phyloP scores from a whole-genome alignment of 2,113 vertebrate species.

The Cyrtonyx montezumae region DNA sequence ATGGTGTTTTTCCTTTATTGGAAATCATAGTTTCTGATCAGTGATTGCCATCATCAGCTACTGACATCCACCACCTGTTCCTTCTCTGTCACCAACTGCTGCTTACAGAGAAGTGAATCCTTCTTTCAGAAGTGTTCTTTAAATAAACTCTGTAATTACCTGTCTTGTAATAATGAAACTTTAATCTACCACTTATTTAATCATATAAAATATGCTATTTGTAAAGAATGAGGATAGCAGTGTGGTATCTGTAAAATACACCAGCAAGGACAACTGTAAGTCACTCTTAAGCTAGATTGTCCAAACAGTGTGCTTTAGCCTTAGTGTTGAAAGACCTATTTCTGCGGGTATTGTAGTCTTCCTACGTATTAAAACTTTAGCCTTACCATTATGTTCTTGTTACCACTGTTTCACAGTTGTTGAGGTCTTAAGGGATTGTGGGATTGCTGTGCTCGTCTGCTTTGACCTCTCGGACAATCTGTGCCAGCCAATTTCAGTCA shows the following conservation, averaged over 20 bases:
- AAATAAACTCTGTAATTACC: constrained; percentile 1
- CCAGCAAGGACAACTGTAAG: neutral
- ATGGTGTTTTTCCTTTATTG: neutral
- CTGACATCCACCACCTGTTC: constrained; percentile 18
- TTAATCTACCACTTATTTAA: neutral
- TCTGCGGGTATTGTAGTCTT: too few relatives aligned
- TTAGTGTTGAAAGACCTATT: neutral
- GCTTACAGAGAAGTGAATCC: neutral
- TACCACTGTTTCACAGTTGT: neutral
- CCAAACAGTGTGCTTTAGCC: neutral
- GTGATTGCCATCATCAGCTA: neutral
- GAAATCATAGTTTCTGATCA: neutral
- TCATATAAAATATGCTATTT: neutral
- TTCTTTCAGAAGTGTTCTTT: neutral
- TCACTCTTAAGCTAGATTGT: neutral
- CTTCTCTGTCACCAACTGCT: constrained; percentile 11
- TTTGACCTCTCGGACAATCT: neutral
- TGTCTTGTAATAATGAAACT: neutral
- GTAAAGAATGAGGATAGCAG: neutral
- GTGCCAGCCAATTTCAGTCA: neutral
- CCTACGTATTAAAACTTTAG: neutral
- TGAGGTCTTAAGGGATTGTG: neutral
- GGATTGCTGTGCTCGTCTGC: neutral
- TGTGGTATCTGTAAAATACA: neutral
- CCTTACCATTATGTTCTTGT: too few relatives aligned